Evolutionary conservation across 1,140 invertebrate genomes (phyloP), one percentile per base, ranked within the genome.

Genomic region (Bicyclus anynana): DNA sequence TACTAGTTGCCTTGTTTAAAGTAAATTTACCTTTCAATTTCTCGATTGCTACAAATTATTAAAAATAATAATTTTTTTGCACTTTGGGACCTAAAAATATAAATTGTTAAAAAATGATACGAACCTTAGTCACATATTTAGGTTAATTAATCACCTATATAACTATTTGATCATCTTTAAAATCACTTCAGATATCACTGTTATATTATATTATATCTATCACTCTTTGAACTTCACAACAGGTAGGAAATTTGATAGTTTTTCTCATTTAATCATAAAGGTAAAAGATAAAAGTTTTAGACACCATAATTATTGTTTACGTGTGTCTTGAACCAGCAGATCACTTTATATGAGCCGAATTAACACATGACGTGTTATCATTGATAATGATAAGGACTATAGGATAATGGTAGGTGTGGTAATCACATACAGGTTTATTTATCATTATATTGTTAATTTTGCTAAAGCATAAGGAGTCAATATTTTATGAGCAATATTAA

Each of bases 331-430:
- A 14, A 38, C 53, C 37, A 66, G 40, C 50, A 64, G 65, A 73
- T 74, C 73, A 72, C 67, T 77, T 78, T 78, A 69, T 82, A 69
- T 82, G 79, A 76, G 53, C 67, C 73, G 72, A 77, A 80, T 73
- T 65, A 62, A 68, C 37, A 53, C 40, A 57, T 80, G 78, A 80
- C 73, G 70, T 77, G 67, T 80, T 82, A 85, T 85, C 79, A 70
- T 56, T 80, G 73, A 80, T 76, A 77, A 69, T 64, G 76, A 85
- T 84, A 84, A 77, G 69, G 42, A 29, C 10, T 47, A 55, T 40
- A 35, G 42, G 35, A 49, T 21, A 42, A 16, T 33, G 56, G 38
- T 48, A 53, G 57, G 57, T 46, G 57, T 53, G 59, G 59, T 55
- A 49, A 53, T 33, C 13, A 33, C 46, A 54, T 16, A 50, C 13